Evolutionary conservation across 2,797 vertebrate species (phyloP), one percentile per base, ranked within the genome.

Genomic region (Enteromius afrohamiltoni): DNA sequence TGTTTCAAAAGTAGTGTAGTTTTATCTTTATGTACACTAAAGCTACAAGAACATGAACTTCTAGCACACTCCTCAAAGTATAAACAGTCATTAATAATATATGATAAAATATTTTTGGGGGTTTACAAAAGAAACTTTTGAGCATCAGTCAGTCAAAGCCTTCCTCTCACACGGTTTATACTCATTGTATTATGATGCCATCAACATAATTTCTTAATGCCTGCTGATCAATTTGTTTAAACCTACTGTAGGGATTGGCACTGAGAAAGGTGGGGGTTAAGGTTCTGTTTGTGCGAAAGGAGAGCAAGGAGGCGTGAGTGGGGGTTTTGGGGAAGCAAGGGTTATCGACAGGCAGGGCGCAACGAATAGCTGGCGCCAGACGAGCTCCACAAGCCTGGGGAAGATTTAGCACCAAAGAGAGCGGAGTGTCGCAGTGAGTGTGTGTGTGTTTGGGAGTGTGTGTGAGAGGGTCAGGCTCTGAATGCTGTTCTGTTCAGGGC

Each of bases 371-470:
- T 94, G 93, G 94, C 93, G 93, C 94, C 94, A 94, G 90, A 92
- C 88, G 92, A 92, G 93, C 93, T 90, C 90, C 87, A 83, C 88
- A 89, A 89, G 90, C 93, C 93, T 91, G 92, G 92, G 92, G 90
- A 93, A 94, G 94, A 95, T 95, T 95, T 94, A 95, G 93, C 92
- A 93, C 92, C 86, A 92, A 92, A 92, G 92, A 93, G 92, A 91
- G 92, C 92, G 45, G 80, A 87, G 88, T 88, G 86, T 88, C 31
- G 79, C 85, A 73, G 88, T 73, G 78, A 84, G 83, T 86, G 79
- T 82, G 86, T 86, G 87, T 88, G 87, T 87, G 86, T 88, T 85
- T 82, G 85, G 85, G 86, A 84, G 87, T 88, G 88, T 88, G 88
- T 88, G 88, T 80, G 87, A 92, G 85, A 93, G 93, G 92, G 94